These are phyloP conservation scores for Palythoa grandiflora DNA, from an alignment of 92 coral and sea anemone genomes.

Conservation along the genomic window DNA sequence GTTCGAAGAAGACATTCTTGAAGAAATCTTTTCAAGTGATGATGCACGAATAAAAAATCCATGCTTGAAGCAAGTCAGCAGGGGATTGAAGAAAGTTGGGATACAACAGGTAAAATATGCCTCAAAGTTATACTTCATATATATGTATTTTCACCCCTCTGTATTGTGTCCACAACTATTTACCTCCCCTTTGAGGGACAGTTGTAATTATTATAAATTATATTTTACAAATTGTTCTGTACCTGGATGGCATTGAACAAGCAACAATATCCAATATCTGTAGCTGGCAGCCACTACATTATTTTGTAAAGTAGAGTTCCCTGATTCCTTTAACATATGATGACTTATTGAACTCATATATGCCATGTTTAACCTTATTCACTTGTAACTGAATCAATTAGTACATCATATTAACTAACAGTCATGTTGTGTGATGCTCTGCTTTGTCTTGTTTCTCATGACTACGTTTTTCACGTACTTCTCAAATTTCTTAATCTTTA, in stretches of 20 bases:
- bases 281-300: neutral
- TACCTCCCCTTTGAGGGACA: neutral
- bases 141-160: conserved; percentile 22
- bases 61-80: conserved; percentile 37
- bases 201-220: neutral
- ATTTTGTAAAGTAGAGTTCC: neutral
- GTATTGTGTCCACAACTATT: neutral
- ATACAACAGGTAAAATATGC: conserved; percentile 43
- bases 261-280: neutral
- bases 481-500: neutral
- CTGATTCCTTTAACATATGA: neutral
- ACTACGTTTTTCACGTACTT: neutral
- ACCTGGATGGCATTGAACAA: neutral
- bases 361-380: neutral
- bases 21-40: conserved; percentile 38
- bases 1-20: conserved; percentile 37
- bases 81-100: conserved; percentile 49
- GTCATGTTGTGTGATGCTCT: neutral
- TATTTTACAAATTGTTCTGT: neutral
- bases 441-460: neutral
- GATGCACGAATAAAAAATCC: conserved; percentile 24
- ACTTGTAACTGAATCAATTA: neutral
- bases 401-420: neutral
- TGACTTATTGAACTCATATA: neutral
- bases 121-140: conserved; percentile 11